phyloP scores from a whole-genome alignment of 2,113 vertebrate species.

The Morone chrysops region DNA sequence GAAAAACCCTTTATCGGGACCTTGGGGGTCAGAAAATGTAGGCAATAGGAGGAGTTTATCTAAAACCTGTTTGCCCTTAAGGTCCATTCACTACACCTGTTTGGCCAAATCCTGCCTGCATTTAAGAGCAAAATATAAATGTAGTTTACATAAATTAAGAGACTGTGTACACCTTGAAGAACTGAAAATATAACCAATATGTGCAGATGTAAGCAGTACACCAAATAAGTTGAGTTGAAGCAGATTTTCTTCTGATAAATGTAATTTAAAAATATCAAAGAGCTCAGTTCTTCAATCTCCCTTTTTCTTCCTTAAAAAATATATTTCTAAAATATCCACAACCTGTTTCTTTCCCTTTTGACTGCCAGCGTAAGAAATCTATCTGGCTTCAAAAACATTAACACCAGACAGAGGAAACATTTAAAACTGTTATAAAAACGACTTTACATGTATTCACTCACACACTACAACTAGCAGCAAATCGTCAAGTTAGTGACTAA shows the following conservation, averaged over 20 bases:
- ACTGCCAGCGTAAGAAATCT: slow-evolving; percentile 31
- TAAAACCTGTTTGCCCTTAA: slow-evolving; percentile 3
- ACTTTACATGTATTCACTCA: slow-evolving; percentile 45
- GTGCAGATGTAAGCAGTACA: slow-evolving; percentile 36
- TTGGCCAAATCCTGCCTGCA: slow-evolving; percentile 15
- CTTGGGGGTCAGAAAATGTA: slow-evolving; percentile 19
- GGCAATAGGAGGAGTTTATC: slow-evolving; percentile 24
- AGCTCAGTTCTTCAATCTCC: background rate
- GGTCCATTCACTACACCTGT: slow-evolving; percentile 12
- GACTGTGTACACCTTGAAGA: slow-evolving; percentile 27
- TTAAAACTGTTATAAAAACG: slow-evolving; percentile 18
- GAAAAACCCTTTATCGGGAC: slow-evolving; percentile 16
- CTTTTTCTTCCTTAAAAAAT: slow-evolving; percentile 1
- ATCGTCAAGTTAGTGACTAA: slow-evolving; percentile 17
- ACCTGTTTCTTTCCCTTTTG: slow-evolving; percentile 40
- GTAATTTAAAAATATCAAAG: slow-evolving; percentile 9
- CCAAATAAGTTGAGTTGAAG: slow-evolving; percentile 9
- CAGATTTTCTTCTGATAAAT: background rate
- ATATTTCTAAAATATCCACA: slow-evolving; percentile 1
- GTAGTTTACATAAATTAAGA: slow-evolving; percentile 45
- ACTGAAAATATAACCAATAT: slow-evolving; percentile 10
- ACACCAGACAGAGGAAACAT: slow-evolving; percentile 67
- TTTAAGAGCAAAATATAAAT: slow-evolving; percentile 3
- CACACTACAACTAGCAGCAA: slow-evolving; percentile 42
- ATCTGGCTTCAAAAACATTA: slow-evolving; percentile 63